A percentile compares a stretch with the other conserved stretches of the same genome.
Evolutionary conservation across 2,888 invertebrate species (phyloP).

Genomic region (Chaetoderma sp.): DNA sequence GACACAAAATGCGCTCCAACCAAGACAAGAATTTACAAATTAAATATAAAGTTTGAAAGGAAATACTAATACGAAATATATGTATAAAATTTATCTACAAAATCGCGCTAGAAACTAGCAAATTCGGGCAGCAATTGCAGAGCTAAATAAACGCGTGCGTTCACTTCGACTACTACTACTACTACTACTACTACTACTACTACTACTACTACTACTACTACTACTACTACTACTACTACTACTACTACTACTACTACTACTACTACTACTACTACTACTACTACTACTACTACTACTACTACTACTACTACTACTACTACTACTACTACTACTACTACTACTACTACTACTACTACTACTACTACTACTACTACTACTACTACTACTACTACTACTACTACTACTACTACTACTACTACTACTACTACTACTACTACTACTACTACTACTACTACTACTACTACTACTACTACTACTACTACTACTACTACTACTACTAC

Average conservation of each 20-base stretch:
- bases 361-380: constrained; percentile 18
- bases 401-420: constrained; percentile 19
- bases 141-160: no score
- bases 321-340: constrained; percentile 21
- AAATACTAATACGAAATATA: no score
- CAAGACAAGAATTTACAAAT: no score
- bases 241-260: constrained; percentile 17
- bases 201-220: constrained; percentile 18
- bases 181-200: constrained; percentile 18
- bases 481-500: constrained; percentile 18
- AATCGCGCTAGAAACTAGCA: no score
- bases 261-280: constrained; percentile 20
- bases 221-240: constrained; percentile 20
- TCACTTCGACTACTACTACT: no score
- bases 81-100: no score
- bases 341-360: constrained; percentile 19
- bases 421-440: constrained; percentile 18
- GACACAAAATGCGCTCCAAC: no score
- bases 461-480: constrained; percentile 19
- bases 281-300: constrained; percentile 21
- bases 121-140: no score
- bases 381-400: constrained; percentile 19
- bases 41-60: no score
- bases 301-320: constrained; percentile 21
- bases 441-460: constrained; percentile 19